Conservation (phyloP, 2,113 vertebrate genomes). For the Eurystomus gularis region DNA sequence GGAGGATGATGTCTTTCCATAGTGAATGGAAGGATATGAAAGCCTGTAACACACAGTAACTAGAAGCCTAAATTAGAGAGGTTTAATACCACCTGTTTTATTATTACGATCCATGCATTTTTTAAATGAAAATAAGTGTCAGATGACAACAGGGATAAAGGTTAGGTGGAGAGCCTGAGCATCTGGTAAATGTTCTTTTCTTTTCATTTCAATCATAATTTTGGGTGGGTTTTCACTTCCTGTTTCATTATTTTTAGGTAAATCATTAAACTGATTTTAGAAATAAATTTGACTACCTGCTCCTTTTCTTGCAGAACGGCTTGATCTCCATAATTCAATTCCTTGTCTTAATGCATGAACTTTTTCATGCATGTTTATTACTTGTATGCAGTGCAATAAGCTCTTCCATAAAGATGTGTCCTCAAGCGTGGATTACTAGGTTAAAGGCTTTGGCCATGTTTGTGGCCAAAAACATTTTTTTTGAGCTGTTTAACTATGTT, state of each 20-base stretch:
- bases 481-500: neutral
- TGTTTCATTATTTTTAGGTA: constrained; percentile 14
- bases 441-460: neutral
- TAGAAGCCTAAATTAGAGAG: constrained; percentile 3
- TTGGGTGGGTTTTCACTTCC: neutral
- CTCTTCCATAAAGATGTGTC: neutral
- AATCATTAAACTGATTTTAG: neutral
- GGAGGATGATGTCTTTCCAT: neutral
- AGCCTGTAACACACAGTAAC: neutral
- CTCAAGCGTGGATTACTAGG: neutral
- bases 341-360: neutral
- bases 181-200: constrained; percentile 16
- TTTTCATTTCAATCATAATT: constrained; percentile 26
- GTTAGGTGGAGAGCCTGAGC: neutral
- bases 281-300: neutral
- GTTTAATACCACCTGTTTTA: constrained; percentile 27
- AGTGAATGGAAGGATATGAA: neutral
- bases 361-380: neutral
- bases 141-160: neutral
- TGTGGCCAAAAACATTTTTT: neutral
- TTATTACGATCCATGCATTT: constrained; percentile 16
- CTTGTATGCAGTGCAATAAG: neutral
- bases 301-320: neutral
- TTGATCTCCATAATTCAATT: neutral
- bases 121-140: constrained; percentile 14